Evolutionary conservation across 2,113 vertebrate genomes (phyloP), one percentile per base, ranked within the genome.

Genomic region (Corythornis cristatus): DNA sequence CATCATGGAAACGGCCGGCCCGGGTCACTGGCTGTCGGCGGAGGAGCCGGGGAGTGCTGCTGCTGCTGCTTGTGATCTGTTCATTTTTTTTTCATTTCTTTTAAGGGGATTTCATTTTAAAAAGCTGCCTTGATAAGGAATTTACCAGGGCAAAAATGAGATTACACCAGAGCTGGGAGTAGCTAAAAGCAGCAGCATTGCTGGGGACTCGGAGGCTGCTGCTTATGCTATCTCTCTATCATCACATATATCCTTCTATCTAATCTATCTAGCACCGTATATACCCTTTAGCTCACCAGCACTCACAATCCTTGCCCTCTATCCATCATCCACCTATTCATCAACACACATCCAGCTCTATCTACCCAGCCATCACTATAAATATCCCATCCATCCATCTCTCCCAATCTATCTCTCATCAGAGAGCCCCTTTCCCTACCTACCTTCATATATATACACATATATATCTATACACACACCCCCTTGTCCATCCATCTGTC

Each of bases 361-460:
- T 96, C 96, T 91, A 94, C 93, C 93, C 9, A 72, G 90, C 95
- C 92, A 96, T 96, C 96, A 95, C 94, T 95, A 96, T 96, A 96
- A 96, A 96, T 96, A 96, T 96, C 96, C 92, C 96, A 95, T 95
- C 94, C 85, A 96, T 96, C 96, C 96, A 94, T 96, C 96, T 96
- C 85, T 83, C 88, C 90, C 89, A 79, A 96, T 85, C 85, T 88
- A 58, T 83, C 88, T 85, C 94, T 96, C 96, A 93, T 94, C 94
- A 73, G 75, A 91, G 84, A 54, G 84, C 72, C 84, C 91, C 89
- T 70, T 89, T 95, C 58, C 70, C 81, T 89, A 25, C 87, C 89
- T 29, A 50, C 88, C 64, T 58, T 61, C 54, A 10, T 1, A 67
- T 58, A 86, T 26, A 74, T 28, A 81, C 57, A 40, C 75, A 43